These are phyloP conservation scores for Sebastes hopkinsi DNA, from an alignment of 2,797 vertebrate species.

Conservation along the genomic window DNA sequence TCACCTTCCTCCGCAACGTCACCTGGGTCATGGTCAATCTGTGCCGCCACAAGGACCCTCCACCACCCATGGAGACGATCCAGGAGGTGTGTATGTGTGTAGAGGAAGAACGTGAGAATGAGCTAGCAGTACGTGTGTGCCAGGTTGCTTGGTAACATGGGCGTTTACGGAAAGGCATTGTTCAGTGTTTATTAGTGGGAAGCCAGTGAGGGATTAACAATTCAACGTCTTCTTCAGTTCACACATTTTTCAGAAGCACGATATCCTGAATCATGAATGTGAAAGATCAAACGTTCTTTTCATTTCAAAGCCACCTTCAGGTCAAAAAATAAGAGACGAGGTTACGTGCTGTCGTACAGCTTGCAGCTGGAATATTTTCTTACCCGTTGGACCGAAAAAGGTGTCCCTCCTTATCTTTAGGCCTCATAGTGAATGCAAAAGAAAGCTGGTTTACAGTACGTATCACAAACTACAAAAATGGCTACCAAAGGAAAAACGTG, in stretches of 20 bases:
- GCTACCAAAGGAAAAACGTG: neutral
- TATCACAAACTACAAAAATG: neutral
- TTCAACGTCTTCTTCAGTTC: neutral
- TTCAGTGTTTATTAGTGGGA: neutral
- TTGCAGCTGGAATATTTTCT: neutral
- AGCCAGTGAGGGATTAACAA: neutral
- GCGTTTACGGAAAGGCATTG: neutral
- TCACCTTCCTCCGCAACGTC: constrained; percentile 99
- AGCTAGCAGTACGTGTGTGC: neutral
- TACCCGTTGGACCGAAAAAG: neutral
- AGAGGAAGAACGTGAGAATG: neutral
- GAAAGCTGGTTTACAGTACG: neutral
- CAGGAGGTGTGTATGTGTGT: constrained; percentile 86
- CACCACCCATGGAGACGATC: constrained; percentile 99
- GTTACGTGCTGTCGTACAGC: too few relatives aligned
- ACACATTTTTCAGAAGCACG: neutral
- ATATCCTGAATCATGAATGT: neutral
- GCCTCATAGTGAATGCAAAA: neutral
- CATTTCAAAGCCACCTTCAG: neutral
- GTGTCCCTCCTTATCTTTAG: neutral
- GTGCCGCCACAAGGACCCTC: constrained; percentile 99
- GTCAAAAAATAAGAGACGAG: neutral
- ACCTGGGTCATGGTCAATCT: constrained; percentile 99
- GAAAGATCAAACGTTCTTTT: neutral
- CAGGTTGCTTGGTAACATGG: neutral